These are phyloP conservation scores for Eptatretus burgeri DNA, from an alignment of 2,113 vertebrate species.

Conservation along the genomic window DNA sequence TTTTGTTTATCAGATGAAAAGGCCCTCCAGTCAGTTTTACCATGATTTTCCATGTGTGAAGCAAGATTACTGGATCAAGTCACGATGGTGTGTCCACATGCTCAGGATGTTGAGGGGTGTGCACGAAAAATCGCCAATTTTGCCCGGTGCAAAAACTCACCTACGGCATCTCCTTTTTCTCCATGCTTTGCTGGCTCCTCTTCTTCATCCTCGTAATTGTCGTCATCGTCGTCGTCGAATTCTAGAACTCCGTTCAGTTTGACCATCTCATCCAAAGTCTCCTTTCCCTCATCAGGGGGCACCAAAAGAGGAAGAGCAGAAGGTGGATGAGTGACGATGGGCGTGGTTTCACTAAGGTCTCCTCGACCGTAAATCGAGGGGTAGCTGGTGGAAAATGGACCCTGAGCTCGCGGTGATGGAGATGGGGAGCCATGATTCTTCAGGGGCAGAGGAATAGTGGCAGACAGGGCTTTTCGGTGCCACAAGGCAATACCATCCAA, in stretches of 20 bases:
- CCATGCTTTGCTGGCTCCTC: conserved; percentile 15
- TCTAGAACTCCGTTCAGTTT: conserved; percentile 6
- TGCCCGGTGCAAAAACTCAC: neutral
- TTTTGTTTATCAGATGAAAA: no score
- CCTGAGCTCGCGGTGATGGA: conserved; percentile 15
- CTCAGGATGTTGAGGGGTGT: no score
- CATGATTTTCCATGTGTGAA: no score
- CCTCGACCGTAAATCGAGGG: conserved; percentile 28
- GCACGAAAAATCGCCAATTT: no score
- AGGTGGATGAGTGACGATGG: no score
- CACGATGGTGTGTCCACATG: no score
- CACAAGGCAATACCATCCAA: conserved; percentile 50
- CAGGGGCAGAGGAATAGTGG: no score
- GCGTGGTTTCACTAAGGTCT: neutral
- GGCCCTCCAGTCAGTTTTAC: no score
- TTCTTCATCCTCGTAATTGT: conserved; percentile 21
- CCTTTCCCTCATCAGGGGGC: conserved; percentile 15
- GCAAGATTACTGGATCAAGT: no score
- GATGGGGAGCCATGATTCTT: no score
- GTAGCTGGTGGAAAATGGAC: conserved; percentile 32
- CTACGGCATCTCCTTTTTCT: conserved; percentile 10
- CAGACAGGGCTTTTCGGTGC: conserved; percentile 19
- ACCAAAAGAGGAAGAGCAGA: no score
- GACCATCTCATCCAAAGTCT: conserved; percentile 11
- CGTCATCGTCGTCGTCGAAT: conserved; percentile 14